Percentiles rank a stretch among this genome's conserved stretches.
Evolutionary conservation across 2,888 invertebrate species (phyloP).

Genomic region (Abscondita cerata): DNA sequence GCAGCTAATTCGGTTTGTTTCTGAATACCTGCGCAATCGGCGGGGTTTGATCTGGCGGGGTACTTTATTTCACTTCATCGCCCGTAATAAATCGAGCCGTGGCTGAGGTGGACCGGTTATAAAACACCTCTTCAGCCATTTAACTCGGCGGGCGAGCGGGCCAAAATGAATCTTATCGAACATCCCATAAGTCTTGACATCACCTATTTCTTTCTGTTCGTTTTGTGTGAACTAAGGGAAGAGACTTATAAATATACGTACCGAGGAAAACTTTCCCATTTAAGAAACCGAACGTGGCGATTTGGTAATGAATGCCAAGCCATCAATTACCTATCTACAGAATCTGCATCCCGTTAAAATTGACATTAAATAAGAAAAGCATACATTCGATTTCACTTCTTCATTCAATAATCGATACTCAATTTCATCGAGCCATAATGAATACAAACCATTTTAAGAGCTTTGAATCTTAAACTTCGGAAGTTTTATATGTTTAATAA

Average conservation of each 20-base stretch:
- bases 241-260: slow-evolving; percentile 59
- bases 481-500: too few species aligned
- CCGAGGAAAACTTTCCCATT: slow-evolving; percentile 60
- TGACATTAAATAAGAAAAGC: slow-evolving; percentile 4
- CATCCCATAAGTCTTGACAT: slow-evolving; percentile 63
- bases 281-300: slow-evolving; percentile 54
- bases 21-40: slow-evolving; percentile 49
- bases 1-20: slow-evolving; percentile 47
- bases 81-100: slow-evolving; percentile 52
- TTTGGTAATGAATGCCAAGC: slow-evolving; percentile 46
- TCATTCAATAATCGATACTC: too few species aligned
- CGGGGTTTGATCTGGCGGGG: slow-evolving; percentile 52
- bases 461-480: too few species aligned
- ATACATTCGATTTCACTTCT: too few species aligned
- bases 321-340: slow-evolving; percentile 41
- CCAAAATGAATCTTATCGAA: slow-evolving; percentile 63
- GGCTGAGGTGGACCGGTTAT: slow-evolving; percentile 54
- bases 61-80: slow-evolving; percentile 52
- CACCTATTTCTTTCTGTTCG: slow-evolving; percentile 60
- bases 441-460: too few species aligned
- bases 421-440: too few species aligned
- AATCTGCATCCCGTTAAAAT: slow-evolving; percentile 24
- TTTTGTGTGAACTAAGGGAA: slow-evolving; percentile 56
- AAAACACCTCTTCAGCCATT: slow-evolving; percentile 57
- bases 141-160: slow-evolving; percentile 51